Evolutionary conservation across 2,113 vertebrate species (phyloP).

Genomic region (Prochilodus magdalenae): DNA sequence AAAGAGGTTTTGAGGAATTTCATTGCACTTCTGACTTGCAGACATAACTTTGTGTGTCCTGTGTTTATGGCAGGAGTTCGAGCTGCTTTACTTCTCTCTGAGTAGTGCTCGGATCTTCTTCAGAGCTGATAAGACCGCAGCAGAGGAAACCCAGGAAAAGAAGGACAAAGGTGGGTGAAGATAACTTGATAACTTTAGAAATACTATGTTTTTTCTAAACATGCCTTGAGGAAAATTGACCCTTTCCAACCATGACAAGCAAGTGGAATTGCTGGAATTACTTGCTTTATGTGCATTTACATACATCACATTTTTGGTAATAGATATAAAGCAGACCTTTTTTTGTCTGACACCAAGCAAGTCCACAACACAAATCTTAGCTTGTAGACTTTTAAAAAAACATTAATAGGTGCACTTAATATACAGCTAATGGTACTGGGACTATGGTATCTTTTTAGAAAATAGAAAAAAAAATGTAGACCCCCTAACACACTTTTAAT

Average conservation of each 20-base stretch:
- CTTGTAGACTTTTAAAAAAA: too few relatives aligned
- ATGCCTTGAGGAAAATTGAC: neutral
- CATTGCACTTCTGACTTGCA: neutral
- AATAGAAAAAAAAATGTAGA: too few relatives aligned
- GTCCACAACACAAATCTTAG: too few relatives aligned
- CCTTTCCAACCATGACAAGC: neutral
- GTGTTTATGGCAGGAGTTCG: constrained; percentile 88
- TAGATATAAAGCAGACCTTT: too few relatives aligned
- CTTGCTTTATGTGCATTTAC: neutral
- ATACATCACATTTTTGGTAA: too few relatives aligned
- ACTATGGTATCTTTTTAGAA: too few relatives aligned
- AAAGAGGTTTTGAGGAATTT: neutral
- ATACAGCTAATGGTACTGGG: too few relatives aligned
- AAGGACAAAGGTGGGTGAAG: constrained; percentile 87
- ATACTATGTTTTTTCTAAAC: too few relatives aligned
- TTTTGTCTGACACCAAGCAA: too few relatives aligned
- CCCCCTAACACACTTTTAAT: too few relatives aligned
- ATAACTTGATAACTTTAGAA: too few relatives aligned
- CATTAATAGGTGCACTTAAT: too few relatives aligned
- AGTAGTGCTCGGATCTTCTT: constrained; percentile 99
- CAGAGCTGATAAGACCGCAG: constrained; percentile 96
- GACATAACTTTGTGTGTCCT: neutral
- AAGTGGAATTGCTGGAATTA: neutral
- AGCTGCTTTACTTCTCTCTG: constrained; percentile 95
- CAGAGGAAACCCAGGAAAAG: constrained; percentile 95